Base-by-base conservation (phyloP, 1,140 invertebrate species). In the Drosophila sp. region DNA sequence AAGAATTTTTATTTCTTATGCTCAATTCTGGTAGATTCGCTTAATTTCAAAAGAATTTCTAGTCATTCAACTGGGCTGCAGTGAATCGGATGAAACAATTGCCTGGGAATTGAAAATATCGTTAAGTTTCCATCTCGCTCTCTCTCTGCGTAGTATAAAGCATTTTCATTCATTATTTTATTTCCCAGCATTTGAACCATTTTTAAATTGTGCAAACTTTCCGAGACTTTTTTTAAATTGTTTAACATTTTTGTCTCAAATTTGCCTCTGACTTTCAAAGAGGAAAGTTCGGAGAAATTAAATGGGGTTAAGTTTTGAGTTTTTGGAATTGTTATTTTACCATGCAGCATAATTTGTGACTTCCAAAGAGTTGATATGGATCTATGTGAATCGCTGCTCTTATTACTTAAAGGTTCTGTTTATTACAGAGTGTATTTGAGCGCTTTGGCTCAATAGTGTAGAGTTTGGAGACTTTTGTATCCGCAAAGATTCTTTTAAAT, bases 1-100 rank as follows among this genome's bases (percentile, higher is more conserved):
- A 29, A 56, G 70, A 72, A 79, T 54, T 77, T 77, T 81, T 58
- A 77, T 73, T 80, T 78, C 65, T 76, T 65, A 76, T 76, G 73
- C 73, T 50, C 25, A 50, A 50, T 54, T 76, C 61, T 66, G 73
- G 38, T 25, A 67, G 66, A 72, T 80, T 76, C 61, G 55, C 67
- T 69, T 44, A 75, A 69, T 85, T 86, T 71, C 61, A 62, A 35
- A 79, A 69, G 70, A 67, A 78, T 67, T 70, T 79, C 68, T 72
- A 75, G 60, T 44, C 60, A 73, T 63, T 68, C 60, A 56, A 27
- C 40, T 38, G 29, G 62, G 8, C n/a, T 10, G 33, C 29, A n/a
- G 54, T 23, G 35, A 33, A 63, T 55, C 66, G 66, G 72, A 64
- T 57, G 57, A 75, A 68, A 68, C 29, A 54, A 57, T 71, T 41